Percentiles rank a stretch among this genome's conserved stretches.
Conservation (phyloP, 2,797 vertebrate genomes). For the Muscicapa comitata region DNA sequence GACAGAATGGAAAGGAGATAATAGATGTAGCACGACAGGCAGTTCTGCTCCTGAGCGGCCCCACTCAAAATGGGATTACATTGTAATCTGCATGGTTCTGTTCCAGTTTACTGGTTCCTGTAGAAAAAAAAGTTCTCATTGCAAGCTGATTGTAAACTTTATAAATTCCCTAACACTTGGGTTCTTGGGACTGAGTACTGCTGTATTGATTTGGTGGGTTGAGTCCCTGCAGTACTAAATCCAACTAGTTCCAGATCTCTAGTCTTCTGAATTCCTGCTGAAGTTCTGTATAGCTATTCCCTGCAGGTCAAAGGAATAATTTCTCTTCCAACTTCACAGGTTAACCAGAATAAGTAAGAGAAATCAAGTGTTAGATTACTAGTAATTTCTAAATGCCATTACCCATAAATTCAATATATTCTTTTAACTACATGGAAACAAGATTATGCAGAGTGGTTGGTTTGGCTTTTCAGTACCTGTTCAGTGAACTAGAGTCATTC, state of each 20-base stretch:
- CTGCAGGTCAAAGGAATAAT: background rate
- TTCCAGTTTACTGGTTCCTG: background rate
- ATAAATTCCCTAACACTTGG: background rate
- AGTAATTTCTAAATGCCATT: background rate
- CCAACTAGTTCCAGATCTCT: background rate
- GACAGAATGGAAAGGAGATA: background rate
- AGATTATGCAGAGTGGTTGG: accelerated
- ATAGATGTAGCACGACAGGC: background rate
- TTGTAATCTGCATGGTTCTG: background rate
- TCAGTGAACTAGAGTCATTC: background rate
- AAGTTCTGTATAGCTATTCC: background rate
- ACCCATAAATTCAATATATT: background rate
- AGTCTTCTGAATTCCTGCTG: background rate
- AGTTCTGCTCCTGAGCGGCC: background rate
- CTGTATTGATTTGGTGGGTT: background rate
- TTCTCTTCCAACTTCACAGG: background rate
- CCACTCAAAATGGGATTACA: background rate
- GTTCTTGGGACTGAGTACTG: background rate
- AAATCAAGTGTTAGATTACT: background rate
- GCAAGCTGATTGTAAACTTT: background rate
- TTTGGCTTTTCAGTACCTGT: background rate
- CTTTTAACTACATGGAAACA: background rate
- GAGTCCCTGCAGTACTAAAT: background rate
- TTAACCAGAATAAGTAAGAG: background rate
- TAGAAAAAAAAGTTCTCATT: background rate